A percentile compares a stretch with the other conserved stretches of the same genome.
These are phyloP conservation scores for Ceramica pisi DNA, from an alignment of 2,888 invertebrate genomes.

Conservation along the genomic window DNA sequence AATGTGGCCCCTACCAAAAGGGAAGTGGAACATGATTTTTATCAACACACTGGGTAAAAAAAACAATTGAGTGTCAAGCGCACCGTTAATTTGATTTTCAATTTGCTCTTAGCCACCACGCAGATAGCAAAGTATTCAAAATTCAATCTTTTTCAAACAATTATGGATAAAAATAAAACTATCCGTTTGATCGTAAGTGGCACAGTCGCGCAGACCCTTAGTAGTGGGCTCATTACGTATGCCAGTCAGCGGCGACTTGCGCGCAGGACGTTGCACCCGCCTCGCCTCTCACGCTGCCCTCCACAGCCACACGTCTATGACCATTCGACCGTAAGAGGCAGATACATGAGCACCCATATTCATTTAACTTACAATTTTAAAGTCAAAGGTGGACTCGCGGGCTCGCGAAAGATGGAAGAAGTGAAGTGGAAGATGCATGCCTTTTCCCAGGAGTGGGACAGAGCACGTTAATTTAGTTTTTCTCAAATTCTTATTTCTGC, in stretches of 20 bases:
- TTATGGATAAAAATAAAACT: constrained; percentile 49
- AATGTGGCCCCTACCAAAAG: constrained; percentile 32
- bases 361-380: constrained; percentile 18
- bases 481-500: background rate
- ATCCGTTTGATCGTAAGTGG: constrained; percentile 41
- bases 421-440: background rate
- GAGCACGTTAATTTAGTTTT: background rate
- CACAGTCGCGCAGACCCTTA: constrained; percentile 57
- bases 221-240: constrained; percentile 81
- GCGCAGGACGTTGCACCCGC: constrained; percentile 86
- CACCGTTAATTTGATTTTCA: background rate
- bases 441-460: background rate
- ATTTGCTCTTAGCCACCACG: background rate
- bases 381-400: background rate
- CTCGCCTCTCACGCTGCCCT: constrained; percentile 71
- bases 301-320: constrained; percentile 66
- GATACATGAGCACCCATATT: constrained; percentile 42
- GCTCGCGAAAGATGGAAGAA: background rate
- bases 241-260: constrained; percentile 77
- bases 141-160: background rate
- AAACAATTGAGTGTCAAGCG: background rate
- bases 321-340: constrained; percentile 61
- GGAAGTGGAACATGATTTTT: background rate
- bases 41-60: background rate
- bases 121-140: background rate